These are phyloP conservation scores for Polylopha cassiicola DNA, from an alignment of 2,888 invertebrate genomes.

Conservation along the genomic window DNA sequence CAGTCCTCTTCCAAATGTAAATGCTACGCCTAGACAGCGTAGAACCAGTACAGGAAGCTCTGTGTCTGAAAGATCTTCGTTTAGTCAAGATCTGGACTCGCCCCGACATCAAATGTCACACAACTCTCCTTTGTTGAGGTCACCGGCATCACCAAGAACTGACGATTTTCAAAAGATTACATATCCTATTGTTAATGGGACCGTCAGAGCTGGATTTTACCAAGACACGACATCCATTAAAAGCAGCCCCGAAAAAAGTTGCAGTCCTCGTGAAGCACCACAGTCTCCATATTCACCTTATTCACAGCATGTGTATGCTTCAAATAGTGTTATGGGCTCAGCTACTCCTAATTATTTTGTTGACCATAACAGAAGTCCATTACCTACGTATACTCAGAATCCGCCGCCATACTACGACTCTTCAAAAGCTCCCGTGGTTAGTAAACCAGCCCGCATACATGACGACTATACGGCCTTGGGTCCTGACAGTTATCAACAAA, in stretches of 20 bases:
- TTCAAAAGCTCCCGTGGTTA: constrained; percentile 61
- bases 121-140: constrained; percentile 84
- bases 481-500: constrained; percentile 75
- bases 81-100: constrained; percentile 86
- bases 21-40: constrained; percentile 75
- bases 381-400: constrained; percentile 64
- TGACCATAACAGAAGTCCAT: constrained; percentile 66
- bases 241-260: constrained; percentile 90
- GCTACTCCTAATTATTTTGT: constrained; percentile 63
- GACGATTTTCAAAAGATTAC: constrained; percentile 83
- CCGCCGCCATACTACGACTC: constrained; percentile 80
- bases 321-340: constrained; percentile 51
- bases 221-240: constrained; percentile 91
- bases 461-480: constrained; percentile 76
- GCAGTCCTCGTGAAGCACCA: constrained; percentile 86
- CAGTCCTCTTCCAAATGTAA: constrained; percentile 54
- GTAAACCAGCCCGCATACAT: constrained; percentile 68
- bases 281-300: constrained; percentile 69
- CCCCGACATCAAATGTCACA: constrained; percentile 85
- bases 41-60: constrained; percentile 88
- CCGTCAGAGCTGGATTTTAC: constrained; percentile 91
- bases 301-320: constrained; percentile 68
- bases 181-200: constrained; percentile 86
- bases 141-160: constrained; percentile 86
- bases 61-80: constrained; percentile 86